Evolutionary conservation across 1,140 invertebrate genomes (phyloP).

Genomic region (Drosophila mayri): DNA sequence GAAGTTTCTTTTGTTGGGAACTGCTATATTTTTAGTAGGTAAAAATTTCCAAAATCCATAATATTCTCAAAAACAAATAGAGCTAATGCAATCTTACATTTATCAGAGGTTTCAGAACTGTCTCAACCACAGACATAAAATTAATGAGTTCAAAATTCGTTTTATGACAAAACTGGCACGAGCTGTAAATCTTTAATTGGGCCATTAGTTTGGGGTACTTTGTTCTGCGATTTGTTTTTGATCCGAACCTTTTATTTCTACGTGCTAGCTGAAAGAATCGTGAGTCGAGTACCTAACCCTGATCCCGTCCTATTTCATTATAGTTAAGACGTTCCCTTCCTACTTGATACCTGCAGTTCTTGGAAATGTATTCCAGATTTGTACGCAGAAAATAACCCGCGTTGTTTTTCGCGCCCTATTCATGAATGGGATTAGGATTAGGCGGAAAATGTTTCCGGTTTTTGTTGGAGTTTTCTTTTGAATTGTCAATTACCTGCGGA

Average conservation of each 20-base stretch:
- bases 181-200: slow-evolving; percentile 36
- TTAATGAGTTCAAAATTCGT: slow-evolving; percentile 31
- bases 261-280: background rate
- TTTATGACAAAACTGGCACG: slow-evolving; percentile 23
- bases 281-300: background rate
- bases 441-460: slow-evolving; percentile 38
- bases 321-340: slow-evolving; percentile 22
- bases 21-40: background rate
- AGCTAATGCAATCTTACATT: background rate
- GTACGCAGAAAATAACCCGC: slow-evolving; percentile 53
- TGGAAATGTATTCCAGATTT: slow-evolving; percentile 19
- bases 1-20: background rate
- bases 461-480: slow-evolving; percentile 20
- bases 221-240: slow-evolving; percentile 1
- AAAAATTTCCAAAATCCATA: background rate
- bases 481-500: slow-evolving; percentile 16
- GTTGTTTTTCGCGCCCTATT: slow-evolving; percentile 25
- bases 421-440: slow-evolving; percentile 68
- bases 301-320: slow-evolving; percentile 7
- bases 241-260: slow-evolving; percentile 14
- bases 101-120: background rate
- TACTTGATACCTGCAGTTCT: slow-evolving; percentile 24
- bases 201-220: background rate
- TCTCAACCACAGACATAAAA: slow-evolving; percentile 9
- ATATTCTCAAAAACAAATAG: background rate